phyloP scores from a whole-genome alignment of 1,140 invertebrate species.

The Tetragonula clypearis region DNA sequence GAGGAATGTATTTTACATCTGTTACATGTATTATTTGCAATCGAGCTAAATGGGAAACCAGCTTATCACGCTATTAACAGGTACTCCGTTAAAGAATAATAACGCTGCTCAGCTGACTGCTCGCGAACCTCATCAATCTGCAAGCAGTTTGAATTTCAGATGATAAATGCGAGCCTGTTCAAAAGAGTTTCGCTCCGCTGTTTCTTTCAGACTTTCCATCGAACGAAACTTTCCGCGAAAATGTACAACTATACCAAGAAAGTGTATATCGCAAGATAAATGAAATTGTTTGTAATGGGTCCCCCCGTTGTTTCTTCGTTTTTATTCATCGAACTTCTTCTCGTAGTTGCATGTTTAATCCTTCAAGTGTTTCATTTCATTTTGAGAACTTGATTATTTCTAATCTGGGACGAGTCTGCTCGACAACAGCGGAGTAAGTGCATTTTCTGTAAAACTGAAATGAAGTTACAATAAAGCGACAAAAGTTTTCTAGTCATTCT shows the following conservation, averaged over 20 bases:
- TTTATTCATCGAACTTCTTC: neutral
- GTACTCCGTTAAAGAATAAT: neutral
- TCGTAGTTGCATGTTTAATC: too few species aligned
- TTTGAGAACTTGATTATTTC: too few species aligned
- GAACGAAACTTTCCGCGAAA: neutral
- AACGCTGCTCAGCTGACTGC: neutral
- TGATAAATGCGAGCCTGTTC: slow-evolving; percentile 4
- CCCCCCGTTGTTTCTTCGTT: too few species aligned
- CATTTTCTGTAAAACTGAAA: too few species aligned
- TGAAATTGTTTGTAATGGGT: neutral
- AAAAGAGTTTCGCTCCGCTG: neutral
- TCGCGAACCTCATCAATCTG: neutral
- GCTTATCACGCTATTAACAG: neutral
- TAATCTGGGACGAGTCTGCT: too few species aligned
- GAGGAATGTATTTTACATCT: neutral
- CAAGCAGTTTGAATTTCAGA: slow-evolving; percentile 6
- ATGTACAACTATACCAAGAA: neutral
- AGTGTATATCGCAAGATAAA: neutral
- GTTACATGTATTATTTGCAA: neutral
- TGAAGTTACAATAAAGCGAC: too few species aligned
- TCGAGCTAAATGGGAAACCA: neutral
- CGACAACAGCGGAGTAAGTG: too few species aligned
- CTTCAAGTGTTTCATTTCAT: too few species aligned
- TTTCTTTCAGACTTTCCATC: neutral
- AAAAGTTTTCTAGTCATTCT: too few species aligned